These are phyloP conservation scores for Apis dorsata DNA, from an alignment of 1,140 invertebrate genomes.

Conservation along the genomic window DNA sequence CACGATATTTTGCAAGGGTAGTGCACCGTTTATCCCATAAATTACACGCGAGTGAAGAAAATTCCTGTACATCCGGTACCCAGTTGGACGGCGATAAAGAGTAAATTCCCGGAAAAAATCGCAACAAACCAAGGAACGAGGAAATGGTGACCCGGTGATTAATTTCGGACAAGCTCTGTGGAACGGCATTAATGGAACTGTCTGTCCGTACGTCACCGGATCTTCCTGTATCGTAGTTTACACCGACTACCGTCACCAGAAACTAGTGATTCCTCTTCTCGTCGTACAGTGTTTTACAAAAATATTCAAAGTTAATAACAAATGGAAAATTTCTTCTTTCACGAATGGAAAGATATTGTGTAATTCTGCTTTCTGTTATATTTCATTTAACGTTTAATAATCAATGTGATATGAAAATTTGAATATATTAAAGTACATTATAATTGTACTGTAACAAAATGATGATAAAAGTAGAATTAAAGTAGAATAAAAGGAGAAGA, in stretches of 20 bases:
- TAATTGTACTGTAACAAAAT: no score
- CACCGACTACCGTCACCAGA: constrained; percentile 15
- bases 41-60: background rate
- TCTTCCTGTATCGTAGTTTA: constrained; percentile 14
- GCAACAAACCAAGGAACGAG: background rate
- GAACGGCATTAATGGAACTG: constrained; percentile 46
- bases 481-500: no score
- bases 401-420: no score
- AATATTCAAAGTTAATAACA: background rate
- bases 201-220: constrained; percentile 18
- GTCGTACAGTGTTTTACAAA: background rate
- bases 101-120: background rate
- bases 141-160: constrained; percentile 2
- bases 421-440: no score
- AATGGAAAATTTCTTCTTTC: background rate
- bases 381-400: no score
- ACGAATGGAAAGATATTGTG: background rate
- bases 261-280: constrained; percentile 40
- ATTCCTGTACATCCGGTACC: background rate
- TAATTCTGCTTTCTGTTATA: no score
- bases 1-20: background rate
- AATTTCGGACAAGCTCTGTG: constrained; percentile 24
- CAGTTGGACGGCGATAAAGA: background rate
- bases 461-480: no score
- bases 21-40: background rate